Evolutionary conservation across 2,113 vertebrate species (phyloP), one percentile per base, ranked within the genome.

Genomic region (Corythaeola cristata): DNA sequence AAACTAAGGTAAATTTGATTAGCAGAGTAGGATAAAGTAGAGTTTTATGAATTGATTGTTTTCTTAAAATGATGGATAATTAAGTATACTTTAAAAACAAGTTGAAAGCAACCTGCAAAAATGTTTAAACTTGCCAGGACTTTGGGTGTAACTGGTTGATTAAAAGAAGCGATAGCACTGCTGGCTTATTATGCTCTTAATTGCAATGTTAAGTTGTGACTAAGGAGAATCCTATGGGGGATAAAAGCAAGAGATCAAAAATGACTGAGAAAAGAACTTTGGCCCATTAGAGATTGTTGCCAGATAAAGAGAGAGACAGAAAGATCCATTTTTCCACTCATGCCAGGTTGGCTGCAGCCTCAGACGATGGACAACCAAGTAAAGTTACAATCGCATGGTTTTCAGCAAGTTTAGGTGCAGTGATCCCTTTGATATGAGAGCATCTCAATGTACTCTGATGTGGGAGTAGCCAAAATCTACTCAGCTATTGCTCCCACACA

Each of bases 201-300:
- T 89, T 94, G 94, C 73, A 80, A 86, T 64, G 37, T 90, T 92
- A 69, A 90, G 32, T 60, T 79, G 27, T 69, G 87, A 90, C 71
- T 73, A 79, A 90, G 58, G 44, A 85, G 53, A 93, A 75, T 81
- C 17, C 41, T 74, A 22, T 4, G 16, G 23, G 16, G 33, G 15
- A 87, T 78, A 68, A 92, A 92, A 95, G 21, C n/a, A 78, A 69
- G 47, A 63, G 59, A 86, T 71, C 9, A 50, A 81, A 92, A 91
- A 59, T 26, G 1, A 41, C 3, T 63, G 18, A 49, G 49, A 74
- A 68, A 66, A 58, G 2, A 84, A 52, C 55, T 78, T 23, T 26
- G 33, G 37, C 28, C 47, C 37, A 69, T 41, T 83, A 52, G 7
- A 85, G 26, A 33, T 13, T 44, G 45, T 33, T 86, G 41, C 32